Evolutionary conservation across 2,797 vertebrate species (phyloP), one percentile per base, ranked within the genome.

Genomic region (Vireo griseus): DNA sequence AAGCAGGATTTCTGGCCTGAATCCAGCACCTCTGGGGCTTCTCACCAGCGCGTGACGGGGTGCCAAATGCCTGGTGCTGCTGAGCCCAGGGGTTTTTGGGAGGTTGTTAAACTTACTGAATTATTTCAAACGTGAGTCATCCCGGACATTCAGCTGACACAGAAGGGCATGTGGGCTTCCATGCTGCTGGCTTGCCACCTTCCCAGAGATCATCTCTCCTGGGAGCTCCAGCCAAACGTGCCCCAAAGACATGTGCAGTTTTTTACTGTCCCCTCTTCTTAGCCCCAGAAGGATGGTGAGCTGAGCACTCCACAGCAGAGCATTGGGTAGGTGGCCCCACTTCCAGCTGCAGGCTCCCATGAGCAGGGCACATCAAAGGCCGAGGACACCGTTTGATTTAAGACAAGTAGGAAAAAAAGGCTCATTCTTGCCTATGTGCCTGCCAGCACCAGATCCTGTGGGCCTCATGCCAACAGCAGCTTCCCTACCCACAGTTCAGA

Each of bases 91-190:
- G 39, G 2, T 48, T 77, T 87, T 67, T 1, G 7, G 63, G 48
- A 71, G 24, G 78, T 74, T 89, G 71, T 71, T 82, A 42, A 91
- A 77, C n/a, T 65, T n/a, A n/a, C 48, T 2, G 11, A 79, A 39
- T 69, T 29, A 89, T 91, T 87, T 79, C 40, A 35, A 52, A 71
- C 42, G 37, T 85, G 72, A 87, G 42, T 75, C 73, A 84, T 86
- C 45, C 66, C 0, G 0, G 78, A 44, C 52, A 48, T 3, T 7
- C 44, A 82, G 54, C 86, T 85, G 78, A 33, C 63, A 91, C 40
- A 73, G 29, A 71, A 82, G 84, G 59, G 59, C 6, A 1, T 78
- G 47, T 4, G 6, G 78, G 54, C 20, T 86, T n/a, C 35, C 62
- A 33, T 16, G 42, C 67, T 69, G 39, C 45, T 0, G 2, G 58